These are phyloP conservation scores for Drosophila insularis DNA, from an alignment of 1,140 invertebrate species.

Conservation along the genomic window DNA sequence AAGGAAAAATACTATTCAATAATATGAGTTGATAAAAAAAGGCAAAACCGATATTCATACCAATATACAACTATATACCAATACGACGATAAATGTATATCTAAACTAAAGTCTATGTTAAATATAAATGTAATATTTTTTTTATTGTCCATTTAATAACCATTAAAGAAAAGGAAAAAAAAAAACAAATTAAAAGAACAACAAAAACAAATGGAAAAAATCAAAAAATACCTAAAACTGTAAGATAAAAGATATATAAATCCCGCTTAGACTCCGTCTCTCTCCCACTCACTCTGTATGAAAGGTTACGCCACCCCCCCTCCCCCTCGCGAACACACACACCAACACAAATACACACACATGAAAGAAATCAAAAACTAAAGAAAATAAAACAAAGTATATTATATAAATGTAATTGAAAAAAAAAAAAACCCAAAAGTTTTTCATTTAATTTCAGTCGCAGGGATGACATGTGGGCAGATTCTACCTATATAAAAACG, in stretches of 20 bases:
- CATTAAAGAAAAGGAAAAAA: slow-evolving; percentile 1
- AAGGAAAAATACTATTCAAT: neutral
- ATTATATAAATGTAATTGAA: slow-evolving; percentile 59
- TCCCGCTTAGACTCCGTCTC: neutral
- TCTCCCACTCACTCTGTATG: slow-evolving; percentile 3
- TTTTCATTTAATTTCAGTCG: neutral
- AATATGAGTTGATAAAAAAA: neutral
- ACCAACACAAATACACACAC: neutral
- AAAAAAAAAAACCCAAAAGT: slow-evolving; percentile 31
- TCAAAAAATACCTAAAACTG: slow-evolving; percentile 38
- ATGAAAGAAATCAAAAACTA: slow-evolving; percentile 24
- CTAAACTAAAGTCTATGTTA: slow-evolving; percentile 5
- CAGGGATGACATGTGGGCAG: no score
- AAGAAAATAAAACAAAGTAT: slow-evolving; percentile 33
- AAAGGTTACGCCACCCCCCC: neutral
- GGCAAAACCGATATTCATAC: slow-evolving; percentile 8
- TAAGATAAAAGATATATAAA: slow-evolving; percentile 17
- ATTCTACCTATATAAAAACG: no score
- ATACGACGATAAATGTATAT: slow-evolving; percentile 6
- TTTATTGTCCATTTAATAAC: slow-evolving; percentile 6
- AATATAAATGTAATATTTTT: slow-evolving; percentile 15
- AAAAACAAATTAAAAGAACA: neutral
- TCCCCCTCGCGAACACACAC: neutral
- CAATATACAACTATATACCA: slow-evolving; percentile 9
- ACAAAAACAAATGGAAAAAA: slow-evolving; percentile 47